These are phyloP conservation scores for Stomorhina lunata DNA, from an alignment of 2,888 invertebrate genomes.

Conservation along the genomic window DNA sequence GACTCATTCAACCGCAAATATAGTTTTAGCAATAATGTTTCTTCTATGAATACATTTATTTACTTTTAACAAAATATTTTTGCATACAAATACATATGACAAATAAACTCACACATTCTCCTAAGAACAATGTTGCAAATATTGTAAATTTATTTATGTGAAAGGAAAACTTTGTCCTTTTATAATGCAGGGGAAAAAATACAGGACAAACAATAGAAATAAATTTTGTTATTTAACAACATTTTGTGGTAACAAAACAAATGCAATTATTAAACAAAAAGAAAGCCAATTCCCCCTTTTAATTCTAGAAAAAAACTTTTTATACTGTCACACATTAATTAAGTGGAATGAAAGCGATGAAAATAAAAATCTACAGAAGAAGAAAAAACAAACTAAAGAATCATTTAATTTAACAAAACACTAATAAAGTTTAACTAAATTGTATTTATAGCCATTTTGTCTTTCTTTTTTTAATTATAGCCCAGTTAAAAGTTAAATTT, in stretches of 20 bases:
- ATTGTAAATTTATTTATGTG: neutral
- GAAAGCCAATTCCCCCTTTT: neutral
- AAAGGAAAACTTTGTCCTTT: conserved; percentile 47
- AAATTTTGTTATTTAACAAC: conserved; percentile 62
- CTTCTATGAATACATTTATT: conserved; percentile 15
- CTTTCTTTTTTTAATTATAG: neutral
- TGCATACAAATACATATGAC: neutral
- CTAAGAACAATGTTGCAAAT: conserved; percentile 1
- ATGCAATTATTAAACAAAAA: conserved; percentile 38
- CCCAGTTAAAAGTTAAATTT: conserved; percentile 7
- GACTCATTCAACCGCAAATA: conserved; percentile 41
- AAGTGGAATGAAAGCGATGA: conserved; percentile 40
- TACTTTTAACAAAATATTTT: neutral
- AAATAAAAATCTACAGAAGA: neutral
- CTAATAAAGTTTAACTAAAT: conserved; percentile 21
- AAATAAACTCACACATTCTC: neutral
- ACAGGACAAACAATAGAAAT: conserved; percentile 51
- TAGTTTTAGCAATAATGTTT: conserved; percentile 47
- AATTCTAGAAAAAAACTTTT: conserved; percentile 35
- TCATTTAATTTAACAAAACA: conserved; percentile 43
- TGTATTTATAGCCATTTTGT: neutral
- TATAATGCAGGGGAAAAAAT: conserved; percentile 5
- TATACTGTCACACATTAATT: conserved; percentile 61
- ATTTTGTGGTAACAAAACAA: conserved; percentile 61
- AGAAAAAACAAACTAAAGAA: conserved; percentile 24